A percentile compares a stretch with the other conserved stretches of the same genome.
Conservation (phyloP, 2,888 invertebrate species). For the Cantharis rustica region DNA sequence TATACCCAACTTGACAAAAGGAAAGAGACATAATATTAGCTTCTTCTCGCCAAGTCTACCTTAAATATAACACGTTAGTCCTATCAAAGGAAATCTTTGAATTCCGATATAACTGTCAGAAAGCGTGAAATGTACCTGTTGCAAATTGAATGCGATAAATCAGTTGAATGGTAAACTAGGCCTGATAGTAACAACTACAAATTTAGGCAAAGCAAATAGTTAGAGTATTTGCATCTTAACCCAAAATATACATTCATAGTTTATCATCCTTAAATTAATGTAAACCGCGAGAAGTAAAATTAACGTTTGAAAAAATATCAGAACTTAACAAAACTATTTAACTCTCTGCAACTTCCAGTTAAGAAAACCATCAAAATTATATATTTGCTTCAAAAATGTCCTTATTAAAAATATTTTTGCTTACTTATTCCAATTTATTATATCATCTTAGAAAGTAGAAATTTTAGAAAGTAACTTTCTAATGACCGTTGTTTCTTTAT, state of each 20-base stretch:
- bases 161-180: conserved; percentile 5
- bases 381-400: no score
- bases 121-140: conserved; percentile 16
- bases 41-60: background rate
- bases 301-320: no score
- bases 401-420: no score
- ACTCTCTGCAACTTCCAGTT: no score
- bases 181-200: background rate
- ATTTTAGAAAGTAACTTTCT: no score
- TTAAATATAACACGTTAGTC: conserved; percentile 3
- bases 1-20: background rate
- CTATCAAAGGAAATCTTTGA: conserved; percentile 12
- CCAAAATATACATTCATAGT: background rate
- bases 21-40: background rate
- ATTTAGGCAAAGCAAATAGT: background rate
- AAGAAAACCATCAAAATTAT: no score
- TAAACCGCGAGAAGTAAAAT: no score
- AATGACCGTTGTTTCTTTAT: no score
- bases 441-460: no score
- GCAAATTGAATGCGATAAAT: conserved; percentile 13
- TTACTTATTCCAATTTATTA: no score
- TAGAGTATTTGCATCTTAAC: background rate
- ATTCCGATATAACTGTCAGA: conserved; percentile 16
- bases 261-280: background rate
- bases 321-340: no score